Percentiles rank a stretch among this genome's conserved stretches.
These are phyloP conservation scores for Leptinotarsa peninsularis DNA, from an alignment of 2,888 invertebrate species.

Conservation along the genomic window DNA sequence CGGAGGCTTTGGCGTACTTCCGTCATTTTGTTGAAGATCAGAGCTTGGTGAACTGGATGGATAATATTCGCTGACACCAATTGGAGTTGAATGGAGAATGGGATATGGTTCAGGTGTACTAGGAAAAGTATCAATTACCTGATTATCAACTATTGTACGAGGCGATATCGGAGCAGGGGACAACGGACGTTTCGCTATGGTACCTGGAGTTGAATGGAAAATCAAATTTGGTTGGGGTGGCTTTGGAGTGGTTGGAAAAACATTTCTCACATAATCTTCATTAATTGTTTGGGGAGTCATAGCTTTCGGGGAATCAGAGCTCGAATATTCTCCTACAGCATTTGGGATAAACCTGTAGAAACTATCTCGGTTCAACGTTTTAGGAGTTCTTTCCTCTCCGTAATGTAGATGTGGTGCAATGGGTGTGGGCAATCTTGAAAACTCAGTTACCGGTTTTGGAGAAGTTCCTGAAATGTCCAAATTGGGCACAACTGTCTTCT, in stretches of 20 bases:
- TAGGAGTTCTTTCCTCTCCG: neutral
- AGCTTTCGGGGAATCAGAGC: neutral
- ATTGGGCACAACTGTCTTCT: neutral
- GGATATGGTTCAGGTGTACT: neutral
- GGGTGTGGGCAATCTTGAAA: slow-evolving; percentile 11
- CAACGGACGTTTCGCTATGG: neutral
- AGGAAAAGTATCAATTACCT: neutral
- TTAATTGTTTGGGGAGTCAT: neutral
- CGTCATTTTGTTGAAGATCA: neutral
- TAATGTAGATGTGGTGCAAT: neutral
- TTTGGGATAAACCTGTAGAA: neutral
- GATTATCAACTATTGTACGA: neutral
- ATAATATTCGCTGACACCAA: neutral
- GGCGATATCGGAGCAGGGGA: neutral
- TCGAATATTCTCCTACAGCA: neutral
- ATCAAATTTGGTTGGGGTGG: neutral
- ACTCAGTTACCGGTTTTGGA: slow-evolving; percentile 19
- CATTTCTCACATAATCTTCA: neutral
- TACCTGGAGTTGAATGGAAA: neutral
- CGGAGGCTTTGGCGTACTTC: neutral
- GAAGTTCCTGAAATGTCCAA: slow-evolving; percentile 24
- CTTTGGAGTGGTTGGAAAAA: neutral
- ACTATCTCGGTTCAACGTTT: neutral
- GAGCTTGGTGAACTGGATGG: neutral
- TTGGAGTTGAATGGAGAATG: neutral